A percentile compares a stretch with the other conserved stretches of the same genome.
Conservation (phyloP, 2,113 vertebrate species). For the Macrotus californicus region DNA sequence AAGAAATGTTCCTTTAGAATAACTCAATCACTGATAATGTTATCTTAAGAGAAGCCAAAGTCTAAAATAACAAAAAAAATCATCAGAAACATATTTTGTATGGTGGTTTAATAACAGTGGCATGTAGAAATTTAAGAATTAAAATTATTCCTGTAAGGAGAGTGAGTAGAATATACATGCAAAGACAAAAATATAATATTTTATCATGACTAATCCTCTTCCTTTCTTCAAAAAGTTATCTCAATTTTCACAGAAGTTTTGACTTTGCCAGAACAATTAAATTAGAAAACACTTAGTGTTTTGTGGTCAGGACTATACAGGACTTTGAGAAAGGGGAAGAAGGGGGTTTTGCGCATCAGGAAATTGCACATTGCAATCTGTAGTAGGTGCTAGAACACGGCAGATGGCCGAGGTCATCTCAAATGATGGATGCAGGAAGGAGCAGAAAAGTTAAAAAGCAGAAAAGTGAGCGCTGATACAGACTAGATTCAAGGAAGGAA, state of each 20-base stretch:
- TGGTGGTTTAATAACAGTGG: background rate
- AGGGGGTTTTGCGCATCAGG: background rate
- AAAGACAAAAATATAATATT: background rate
- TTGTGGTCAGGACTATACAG: background rate
- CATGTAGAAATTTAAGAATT: background rate
- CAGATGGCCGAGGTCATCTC: background rate
- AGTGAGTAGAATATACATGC: background rate
- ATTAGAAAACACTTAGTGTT: background rate
- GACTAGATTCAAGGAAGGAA: background rate
- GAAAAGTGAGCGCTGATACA: too few relatives aligned
- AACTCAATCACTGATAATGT: background rate
- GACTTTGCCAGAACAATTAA: background rate
- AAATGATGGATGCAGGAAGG: background rate
- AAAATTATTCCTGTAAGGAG: background rate
- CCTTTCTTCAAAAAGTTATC: background rate
- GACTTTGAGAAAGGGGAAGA: background rate
- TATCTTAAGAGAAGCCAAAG: background rate
- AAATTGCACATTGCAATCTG: background rate
- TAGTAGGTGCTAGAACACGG: background rate
- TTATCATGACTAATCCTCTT: background rate
- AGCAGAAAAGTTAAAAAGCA: background rate
- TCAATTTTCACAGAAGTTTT: background rate
- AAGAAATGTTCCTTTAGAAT: background rate
- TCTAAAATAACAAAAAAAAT: background rate
- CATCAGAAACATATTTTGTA: background rate